phyloP scores from a whole-genome alignment of 2,113 vertebrate species.

The Sciurus niger region DNA sequence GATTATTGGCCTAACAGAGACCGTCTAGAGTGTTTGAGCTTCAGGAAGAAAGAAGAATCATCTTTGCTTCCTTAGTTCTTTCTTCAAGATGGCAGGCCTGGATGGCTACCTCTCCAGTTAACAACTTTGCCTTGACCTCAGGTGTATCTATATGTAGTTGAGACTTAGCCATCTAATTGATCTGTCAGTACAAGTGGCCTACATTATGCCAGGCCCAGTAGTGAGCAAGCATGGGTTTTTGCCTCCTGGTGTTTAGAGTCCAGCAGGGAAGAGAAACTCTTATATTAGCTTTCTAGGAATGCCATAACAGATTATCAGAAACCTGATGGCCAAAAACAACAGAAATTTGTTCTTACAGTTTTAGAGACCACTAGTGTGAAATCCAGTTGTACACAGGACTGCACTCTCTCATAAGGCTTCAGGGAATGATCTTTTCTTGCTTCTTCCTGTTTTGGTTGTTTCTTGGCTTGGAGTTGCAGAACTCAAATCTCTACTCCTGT shows the following conservation, averaged over 20 bases:
- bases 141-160: neutral
- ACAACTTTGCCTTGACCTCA: neutral
- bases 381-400: neutral
- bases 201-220: neutral
- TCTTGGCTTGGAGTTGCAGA: neutral
- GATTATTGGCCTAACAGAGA: neutral
- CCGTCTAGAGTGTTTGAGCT: neutral
- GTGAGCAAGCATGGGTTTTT: neutral
- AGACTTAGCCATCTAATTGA: neutral
- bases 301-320: neutral
- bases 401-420: neutral
- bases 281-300: neutral
- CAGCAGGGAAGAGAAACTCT: neutral
- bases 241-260: neutral
- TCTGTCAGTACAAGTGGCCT: neutral
- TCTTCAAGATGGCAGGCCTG: neutral
- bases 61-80: neutral
- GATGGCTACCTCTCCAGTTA: neutral
- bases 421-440: neutral
- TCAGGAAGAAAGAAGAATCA: neutral
- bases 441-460: neutral
- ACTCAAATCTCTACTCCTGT: neutral
- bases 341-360: neutral
- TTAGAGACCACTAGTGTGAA: neutral
- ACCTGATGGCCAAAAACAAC: neutral